phyloP scores from a whole-genome alignment of 1,140 invertebrate species.

The Oryzaephilus surinamensis region DNA sequence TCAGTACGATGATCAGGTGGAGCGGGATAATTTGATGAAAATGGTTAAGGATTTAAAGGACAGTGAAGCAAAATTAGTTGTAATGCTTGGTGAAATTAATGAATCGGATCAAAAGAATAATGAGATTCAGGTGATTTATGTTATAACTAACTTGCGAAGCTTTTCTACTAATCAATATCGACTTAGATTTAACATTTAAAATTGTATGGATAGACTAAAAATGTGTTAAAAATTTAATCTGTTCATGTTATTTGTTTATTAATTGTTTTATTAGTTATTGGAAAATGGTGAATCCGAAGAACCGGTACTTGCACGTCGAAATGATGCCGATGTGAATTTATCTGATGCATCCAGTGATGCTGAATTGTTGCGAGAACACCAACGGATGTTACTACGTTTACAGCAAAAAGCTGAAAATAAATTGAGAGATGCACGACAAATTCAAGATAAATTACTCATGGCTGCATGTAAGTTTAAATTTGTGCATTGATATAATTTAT shows the following conservation, averaged over 20 bases:
- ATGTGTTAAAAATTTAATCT: no score
- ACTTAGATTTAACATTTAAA: no score
- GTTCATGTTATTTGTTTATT: constrained; percentile 1
- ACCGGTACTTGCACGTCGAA: constrained; percentile 13
- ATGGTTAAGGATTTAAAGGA: constrained; percentile 32
- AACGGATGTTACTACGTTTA: constrained; percentile 27
- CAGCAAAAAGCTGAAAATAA: constrained; percentile 34
- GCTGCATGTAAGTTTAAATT: constrained; percentile 9
- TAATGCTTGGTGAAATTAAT: constrained; percentile 26
- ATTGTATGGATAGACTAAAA: no score
- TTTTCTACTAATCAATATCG: no score
- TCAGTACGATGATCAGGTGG: constrained; percentile 20
- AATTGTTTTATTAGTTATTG: constrained; percentile 7
- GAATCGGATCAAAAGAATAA: constrained; percentile 1
- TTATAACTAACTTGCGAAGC: constrained; percentile 1
- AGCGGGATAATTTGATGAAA: constrained; percentile 27
- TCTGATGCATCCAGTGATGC: constrained; percentile 25
- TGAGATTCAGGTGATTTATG: not conserved
- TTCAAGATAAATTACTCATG: constrained; percentile 26
- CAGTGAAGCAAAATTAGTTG: constrained; percentile 33
- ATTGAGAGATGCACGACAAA: constrained; percentile 28
- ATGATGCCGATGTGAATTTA: constrained; percentile 27
- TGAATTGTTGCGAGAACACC: constrained; percentile 29
- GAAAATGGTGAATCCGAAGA: constrained; percentile 15
- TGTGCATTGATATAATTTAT: constrained; percentile 3